Base-by-base conservation (phyloP, 2,797 vertebrate genomes). In the Microhierax caerulescens region DNA sequence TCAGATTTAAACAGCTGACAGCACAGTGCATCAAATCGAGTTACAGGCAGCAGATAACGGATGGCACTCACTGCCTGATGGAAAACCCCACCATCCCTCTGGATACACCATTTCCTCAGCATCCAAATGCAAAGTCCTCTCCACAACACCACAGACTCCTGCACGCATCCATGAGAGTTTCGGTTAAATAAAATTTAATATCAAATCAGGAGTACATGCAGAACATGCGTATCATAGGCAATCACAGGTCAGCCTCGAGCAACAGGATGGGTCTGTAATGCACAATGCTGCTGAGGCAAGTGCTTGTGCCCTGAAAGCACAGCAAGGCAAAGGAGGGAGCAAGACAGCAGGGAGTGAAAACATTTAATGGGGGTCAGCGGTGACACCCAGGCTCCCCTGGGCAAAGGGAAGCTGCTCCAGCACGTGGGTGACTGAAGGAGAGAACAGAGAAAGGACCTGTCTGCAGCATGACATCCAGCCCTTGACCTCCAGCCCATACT, bases 341-440 rank as follows among this genome's bases (percentile, higher is more conserved):
- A 4, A 57, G 51, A 64, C 13, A 34, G n/a, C 47, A 32, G 21
- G 41, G 61, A 67, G 3, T 7, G 36, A 65, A 70, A 57, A 37
- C 20, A n/a, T 10, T 16, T 20, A 13, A 14, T 0, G 0, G 43
- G 13, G 8, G 11, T 23, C 32, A 50, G 48, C 54, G 32, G 75
- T 10, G 32, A 50, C 17, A 36, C 9, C 28, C 47, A 39, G n/a
- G 34, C 41, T 36, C 21, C 11, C 30, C 6, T 0, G 0, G 50
- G 34, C 0, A 0, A 45, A 51, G 22, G 23, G 63, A 76, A 64
- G 24, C 23, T 23, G 50, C 34, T 48, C 28, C 60, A 48, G 51
- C 53, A 32, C 0, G 0, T 0, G 0, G 22, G 32, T 10, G 50
- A 47, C 3, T 36, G 61, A 41, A 75, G 57, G n/a, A 81, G 39